These are phyloP conservation scores for Folsomia candida DNA, from an alignment of 2,888 invertebrate genomes.

Conservation along the genomic window DNA sequence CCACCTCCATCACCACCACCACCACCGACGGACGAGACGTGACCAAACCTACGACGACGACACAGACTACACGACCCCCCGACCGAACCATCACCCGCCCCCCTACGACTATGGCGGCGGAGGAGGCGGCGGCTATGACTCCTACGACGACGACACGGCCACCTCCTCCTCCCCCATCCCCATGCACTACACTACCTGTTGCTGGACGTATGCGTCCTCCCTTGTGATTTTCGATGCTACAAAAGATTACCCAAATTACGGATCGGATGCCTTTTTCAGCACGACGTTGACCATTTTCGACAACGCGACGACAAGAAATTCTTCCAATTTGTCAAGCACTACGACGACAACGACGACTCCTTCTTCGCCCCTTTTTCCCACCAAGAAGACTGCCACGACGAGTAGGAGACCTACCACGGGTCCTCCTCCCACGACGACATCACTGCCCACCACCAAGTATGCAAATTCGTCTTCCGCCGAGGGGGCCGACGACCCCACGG, in stretches of 20 bases:
- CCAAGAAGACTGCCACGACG: neutral
- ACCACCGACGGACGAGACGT: neutral
- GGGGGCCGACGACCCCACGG: slow-evolving; percentile 7
- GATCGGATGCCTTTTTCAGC: slow-evolving; percentile 8
- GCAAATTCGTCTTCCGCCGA: slow-evolving; percentile 10
- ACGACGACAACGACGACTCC: neutral
- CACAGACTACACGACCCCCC: neutral
- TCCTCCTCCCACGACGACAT: neutral
- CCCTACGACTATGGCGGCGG: slow-evolving; percentile 1
- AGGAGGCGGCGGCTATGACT: neutral
- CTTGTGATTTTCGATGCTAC: slow-evolving; percentile 11
- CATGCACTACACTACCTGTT: slow-evolving; percentile 37
- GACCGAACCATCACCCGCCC: neutral
- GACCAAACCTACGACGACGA: neutral
- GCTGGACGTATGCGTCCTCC: slow-evolving; percentile 47
- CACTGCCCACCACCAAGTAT: neutral
- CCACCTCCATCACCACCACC: slow-evolving; percentile 1
- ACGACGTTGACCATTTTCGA: neutral
- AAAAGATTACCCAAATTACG: slow-evolving; percentile 6
- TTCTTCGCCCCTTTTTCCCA: no score
- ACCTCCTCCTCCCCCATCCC: no score
- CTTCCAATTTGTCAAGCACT: neutral
- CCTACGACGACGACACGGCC: neutral
- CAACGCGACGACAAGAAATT: neutral
- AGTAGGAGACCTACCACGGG: no score